Conservation (phyloP, 2,888 invertebrate genomes). For the Plusia festucae region DNA sequence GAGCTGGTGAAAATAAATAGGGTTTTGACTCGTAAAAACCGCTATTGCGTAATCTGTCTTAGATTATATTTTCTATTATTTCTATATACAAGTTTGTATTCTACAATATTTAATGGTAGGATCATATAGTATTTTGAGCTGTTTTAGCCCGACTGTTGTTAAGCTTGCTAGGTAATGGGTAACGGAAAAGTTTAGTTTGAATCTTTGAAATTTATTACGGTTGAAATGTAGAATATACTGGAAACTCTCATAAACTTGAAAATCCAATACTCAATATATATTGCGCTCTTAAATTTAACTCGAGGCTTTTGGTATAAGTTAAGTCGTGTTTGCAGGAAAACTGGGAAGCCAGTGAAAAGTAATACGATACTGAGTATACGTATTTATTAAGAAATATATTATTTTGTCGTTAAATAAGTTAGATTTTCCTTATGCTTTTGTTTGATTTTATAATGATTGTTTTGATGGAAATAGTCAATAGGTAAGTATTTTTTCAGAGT, state of each 20-base stretch:
- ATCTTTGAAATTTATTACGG: neutral
- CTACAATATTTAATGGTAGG: too few relatives aligned
- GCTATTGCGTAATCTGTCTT: too few relatives aligned
- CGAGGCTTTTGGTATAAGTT: constrained; percentile 4
- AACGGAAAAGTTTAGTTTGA: neutral
- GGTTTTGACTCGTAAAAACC: too few relatives aligned
- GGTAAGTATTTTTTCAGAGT: too few relatives aligned
- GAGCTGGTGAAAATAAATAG: too few relatives aligned
- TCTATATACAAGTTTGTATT: too few relatives aligned
- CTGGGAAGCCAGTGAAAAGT: neutral
- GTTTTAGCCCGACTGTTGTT: neutral
- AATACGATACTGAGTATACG: neutral
- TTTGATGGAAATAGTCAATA: too few relatives aligned
- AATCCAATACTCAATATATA: neutral
- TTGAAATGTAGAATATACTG: neutral
- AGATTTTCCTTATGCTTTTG: too few relatives aligned
- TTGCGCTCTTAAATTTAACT: neutral
- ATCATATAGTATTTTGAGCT: too few relatives aligned
- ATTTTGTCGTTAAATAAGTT: neutral
- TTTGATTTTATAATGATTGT: too few relatives aligned
- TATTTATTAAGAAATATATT: neutral
- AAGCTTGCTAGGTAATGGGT: neutral
- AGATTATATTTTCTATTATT: too few relatives aligned
- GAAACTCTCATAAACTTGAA: constrained; percentile 2
- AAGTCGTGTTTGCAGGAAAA: neutral